Evolutionary conservation across 2,888 invertebrate species (phyloP).

Genomic region (Acanthosepion esculentum): DNA sequence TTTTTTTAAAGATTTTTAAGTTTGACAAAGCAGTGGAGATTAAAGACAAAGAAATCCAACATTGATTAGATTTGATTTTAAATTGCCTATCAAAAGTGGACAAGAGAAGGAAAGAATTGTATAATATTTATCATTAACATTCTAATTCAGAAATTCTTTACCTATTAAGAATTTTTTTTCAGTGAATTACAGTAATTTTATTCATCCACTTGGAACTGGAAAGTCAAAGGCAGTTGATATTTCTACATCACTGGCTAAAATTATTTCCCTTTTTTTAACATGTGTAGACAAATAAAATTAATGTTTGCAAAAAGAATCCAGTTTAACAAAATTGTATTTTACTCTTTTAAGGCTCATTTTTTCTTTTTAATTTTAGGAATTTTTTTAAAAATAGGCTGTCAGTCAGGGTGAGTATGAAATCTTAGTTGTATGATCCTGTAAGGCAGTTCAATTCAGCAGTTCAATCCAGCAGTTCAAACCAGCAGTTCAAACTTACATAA

Average conservation of each 20-base stretch:
- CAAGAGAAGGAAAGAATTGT: not conserved
- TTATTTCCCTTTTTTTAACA: not conserved
- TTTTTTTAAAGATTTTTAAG: not conserved
- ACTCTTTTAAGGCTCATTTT: not conserved
- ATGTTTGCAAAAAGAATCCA: not conserved
- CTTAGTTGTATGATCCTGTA: not conserved
- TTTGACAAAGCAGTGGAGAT: too few species aligned
- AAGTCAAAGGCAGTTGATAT: constrained; percentile 8
- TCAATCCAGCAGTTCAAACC: constrained; percentile 16
- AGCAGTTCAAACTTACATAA: not conserved
- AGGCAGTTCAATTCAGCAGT: not conserved
- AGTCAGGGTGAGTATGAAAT: not conserved
- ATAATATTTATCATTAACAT: not conserved
- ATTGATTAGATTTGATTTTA: constrained; percentile 11
- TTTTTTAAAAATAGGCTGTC: not conserved
- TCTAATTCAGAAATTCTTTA: not conserved
- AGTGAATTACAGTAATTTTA: not conserved
- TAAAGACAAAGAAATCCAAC: not conserved
- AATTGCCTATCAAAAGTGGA: not conserved
- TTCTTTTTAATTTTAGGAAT: too few species aligned
- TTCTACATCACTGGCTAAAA: not conserved
- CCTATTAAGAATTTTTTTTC: not conserved
- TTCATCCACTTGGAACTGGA: not conserved
- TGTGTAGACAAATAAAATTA: not conserved
- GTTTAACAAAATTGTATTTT: not conserved